Evolutionary conservation across 2,113 vertebrate genomes (phyloP).

Genomic region (Hippocampus comes): DNA sequence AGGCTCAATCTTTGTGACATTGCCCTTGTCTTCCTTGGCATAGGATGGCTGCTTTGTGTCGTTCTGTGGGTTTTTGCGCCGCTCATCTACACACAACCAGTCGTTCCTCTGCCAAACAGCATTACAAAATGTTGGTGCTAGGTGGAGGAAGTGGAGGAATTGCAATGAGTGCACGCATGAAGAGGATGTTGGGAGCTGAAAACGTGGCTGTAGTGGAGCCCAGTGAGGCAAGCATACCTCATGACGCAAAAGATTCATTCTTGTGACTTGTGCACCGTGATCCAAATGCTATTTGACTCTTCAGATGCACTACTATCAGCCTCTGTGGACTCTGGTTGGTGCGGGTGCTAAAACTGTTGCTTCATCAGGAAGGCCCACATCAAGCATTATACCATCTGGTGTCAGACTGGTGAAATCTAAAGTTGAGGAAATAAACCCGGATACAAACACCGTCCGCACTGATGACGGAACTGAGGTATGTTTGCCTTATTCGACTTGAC

Average conservation of each 20-base stretch:
- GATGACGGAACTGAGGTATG: conserved; percentile 80
- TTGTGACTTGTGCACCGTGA: not conserved
- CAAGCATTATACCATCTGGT: conserved; percentile 81
- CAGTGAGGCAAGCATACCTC: conserved; percentile 74
- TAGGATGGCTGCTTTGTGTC: conserved; percentile 51
- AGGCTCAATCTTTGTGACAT: not conserved
- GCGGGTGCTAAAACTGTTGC: conserved; percentile 84
- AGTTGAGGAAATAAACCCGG: conserved; percentile 82
- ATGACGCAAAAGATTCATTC: not conserved
- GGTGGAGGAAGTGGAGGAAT: conserved; percentile 90
- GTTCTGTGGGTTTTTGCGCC: conserved; percentile 21
- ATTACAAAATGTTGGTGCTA: conserved; percentile 87
- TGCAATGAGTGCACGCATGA: conserved; percentile 92
- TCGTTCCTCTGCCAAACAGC: conserved; percentile 69
- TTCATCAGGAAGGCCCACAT: conserved; percentile 77
- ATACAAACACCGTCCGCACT: conserved; percentile 79
- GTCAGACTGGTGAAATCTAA: conserved; percentile 87
- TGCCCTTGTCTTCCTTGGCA: not conserved
- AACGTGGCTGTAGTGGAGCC: conserved; percentile 92
- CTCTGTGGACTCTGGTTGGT: conserved; percentile 93
- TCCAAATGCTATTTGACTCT: not conserved
- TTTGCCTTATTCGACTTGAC: not conserved
- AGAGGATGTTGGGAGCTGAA: conserved; percentile 83
- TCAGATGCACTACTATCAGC: conserved; percentile 88
- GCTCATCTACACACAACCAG: conserved; percentile 58